Conservation (phyloP, 2,888 invertebrate genomes). For the Megaustenia siamemsis region DNA sequence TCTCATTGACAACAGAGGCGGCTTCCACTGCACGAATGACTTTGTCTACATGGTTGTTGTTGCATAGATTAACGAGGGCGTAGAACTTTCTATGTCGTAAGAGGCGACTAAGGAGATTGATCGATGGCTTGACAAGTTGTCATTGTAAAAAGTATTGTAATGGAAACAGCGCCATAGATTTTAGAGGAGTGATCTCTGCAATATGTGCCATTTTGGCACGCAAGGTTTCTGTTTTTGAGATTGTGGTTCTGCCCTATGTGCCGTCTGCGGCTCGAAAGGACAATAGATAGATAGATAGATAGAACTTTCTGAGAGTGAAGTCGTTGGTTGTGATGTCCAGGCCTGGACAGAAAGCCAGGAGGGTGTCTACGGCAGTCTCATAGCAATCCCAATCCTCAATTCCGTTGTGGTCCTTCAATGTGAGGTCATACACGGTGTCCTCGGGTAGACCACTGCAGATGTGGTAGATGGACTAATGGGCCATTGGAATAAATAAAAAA, state of each 20-base stretch:
- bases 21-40: conserved; percentile 39
- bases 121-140: too few species aligned
- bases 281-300: too few species aligned
- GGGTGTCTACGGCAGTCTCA: conserved; percentile 75
- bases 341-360: conserved; percentile 75
- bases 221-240: too few species aligned
- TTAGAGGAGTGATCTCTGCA: too few species aligned
- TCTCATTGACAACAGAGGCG: conserved; percentile 22
- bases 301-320: conserved; percentile 80
- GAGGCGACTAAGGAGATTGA: too few species aligned
- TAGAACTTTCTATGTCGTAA: conserved; percentile 79
- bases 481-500: too few species aligned
- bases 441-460: conserved; percentile 73
- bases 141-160: too few species aligned
- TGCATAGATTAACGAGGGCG: conserved; percentile 81
- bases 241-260: too few species aligned
- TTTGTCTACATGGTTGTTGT: conserved; percentile 67
- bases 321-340: conserved; percentile 80
- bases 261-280: too few species aligned
- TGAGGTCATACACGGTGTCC: conserved; percentile 59
- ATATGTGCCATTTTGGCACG: too few species aligned
- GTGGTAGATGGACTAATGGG: too few species aligned
- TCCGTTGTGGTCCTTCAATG: conserved; percentile 19
- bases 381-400: conserved; percentile 78
- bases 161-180: too few species aligned